Evolutionary conservation across 2,113 vertebrate species (phyloP).

Genomic region (Chloebia gouldiae): DNA sequence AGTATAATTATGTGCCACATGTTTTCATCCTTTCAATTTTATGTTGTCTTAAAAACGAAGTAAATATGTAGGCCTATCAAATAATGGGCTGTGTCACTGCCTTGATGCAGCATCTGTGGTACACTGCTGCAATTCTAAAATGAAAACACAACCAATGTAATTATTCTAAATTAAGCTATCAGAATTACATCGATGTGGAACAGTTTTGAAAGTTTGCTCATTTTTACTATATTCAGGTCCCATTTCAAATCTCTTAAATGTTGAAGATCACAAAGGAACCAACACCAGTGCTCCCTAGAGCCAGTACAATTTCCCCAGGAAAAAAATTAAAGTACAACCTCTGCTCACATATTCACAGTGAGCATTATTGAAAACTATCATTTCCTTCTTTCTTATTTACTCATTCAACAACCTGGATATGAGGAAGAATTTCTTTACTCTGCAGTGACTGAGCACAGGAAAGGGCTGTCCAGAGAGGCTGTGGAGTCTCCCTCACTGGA

Average conservation of each 20-base stretch:
- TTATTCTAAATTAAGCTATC: neutral
- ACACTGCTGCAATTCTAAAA: neutral
- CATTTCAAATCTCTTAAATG: neutral
- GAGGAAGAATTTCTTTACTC: neutral
- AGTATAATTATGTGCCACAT: neutral
- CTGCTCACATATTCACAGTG: neutral
- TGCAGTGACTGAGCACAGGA: neutral
- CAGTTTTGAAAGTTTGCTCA: neutral
- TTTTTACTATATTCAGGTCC: neutral
- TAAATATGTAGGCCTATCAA: neutral
- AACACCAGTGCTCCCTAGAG: neutral
- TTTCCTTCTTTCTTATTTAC: neutral
- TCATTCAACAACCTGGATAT: fast-evolving
- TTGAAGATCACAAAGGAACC: neutral
- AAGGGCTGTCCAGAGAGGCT: neutral
- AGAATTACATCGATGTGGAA: neutral
- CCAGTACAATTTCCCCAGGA: neutral
- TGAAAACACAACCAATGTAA: neutral
- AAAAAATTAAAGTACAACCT: neutral
- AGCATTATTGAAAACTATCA: neutral
- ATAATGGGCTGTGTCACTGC: neutral
- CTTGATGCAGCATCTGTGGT: neutral
- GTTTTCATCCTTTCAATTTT: slow-evolving; percentile 2
- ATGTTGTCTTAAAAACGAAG: neutral
- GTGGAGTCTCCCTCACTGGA: too few species aligned